phyloP scores from a whole-genome alignment of 2,797 vertebrate species.

The Silurus aristotelis region DNA sequence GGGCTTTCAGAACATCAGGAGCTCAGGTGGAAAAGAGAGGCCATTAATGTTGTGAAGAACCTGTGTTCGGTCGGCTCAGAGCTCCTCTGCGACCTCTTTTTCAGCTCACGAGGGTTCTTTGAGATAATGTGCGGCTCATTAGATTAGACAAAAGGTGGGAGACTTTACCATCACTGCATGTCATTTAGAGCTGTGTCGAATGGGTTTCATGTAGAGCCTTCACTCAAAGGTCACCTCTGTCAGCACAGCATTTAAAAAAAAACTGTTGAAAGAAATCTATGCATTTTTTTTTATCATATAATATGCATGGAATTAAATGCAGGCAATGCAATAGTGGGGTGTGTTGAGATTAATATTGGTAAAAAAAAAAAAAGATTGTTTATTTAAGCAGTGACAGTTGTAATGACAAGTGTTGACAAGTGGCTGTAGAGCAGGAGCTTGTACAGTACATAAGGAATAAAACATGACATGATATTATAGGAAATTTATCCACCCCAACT shows the following conservation, averaged over 20 bases:
- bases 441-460: background rate
- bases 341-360: background rate
- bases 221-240: conserved; percentile 44
- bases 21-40: conserved; percentile 11
- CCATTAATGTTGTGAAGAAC: conserved; percentile 15
- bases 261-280: conserved; percentile 18
- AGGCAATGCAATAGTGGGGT: too few species aligned
- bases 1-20: background rate
- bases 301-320: conserved; percentile 6
- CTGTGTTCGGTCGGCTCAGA: conserved; percentile 12
- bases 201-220: conserved; percentile 39
- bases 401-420: background rate
- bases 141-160: conserved; percentile 58
- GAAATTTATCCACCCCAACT: background rate
- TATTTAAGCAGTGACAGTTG: background rate
- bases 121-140: conserved; percentile 79
- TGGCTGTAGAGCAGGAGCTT: conserved; percentile 19
- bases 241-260: background rate
- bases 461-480: background rate
- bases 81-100: conserved; percentile 48
- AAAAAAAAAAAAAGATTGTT: background rate
- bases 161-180: conserved; percentile 14
- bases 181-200: conserved; percentile 25
- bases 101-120: conserved; percentile 71
- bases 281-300: conserved; percentile 21